Percentiles rank a stretch among this genome's conserved stretches.
These are phyloP conservation scores for Rhinoraja longicauda DNA, from an alignment of 2,797 vertebrate species.

Conservation along the genomic window DNA sequence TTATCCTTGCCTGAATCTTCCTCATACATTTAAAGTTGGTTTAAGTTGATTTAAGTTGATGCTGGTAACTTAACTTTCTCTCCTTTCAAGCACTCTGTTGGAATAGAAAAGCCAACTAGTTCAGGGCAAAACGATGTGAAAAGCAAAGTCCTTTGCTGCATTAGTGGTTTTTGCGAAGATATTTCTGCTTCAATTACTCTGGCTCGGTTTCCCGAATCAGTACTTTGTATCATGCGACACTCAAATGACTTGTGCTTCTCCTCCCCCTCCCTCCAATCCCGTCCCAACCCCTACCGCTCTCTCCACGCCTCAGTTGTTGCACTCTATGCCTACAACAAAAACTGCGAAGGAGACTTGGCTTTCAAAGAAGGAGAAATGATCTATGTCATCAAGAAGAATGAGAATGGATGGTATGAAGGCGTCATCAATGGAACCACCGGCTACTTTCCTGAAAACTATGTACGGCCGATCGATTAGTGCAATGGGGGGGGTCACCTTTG, in stretches of 20 bases:
- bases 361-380: conserved; percentile 55
- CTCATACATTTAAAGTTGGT: not conserved
- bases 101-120: not conserved
- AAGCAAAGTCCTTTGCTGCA: not conserved
- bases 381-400: conserved; percentile 53
- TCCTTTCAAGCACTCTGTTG: not conserved
- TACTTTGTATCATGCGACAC: not conserved
- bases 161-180: not conserved
- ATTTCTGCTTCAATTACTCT: not conserved
- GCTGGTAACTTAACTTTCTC: not conserved
- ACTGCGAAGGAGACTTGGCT: conserved; percentile 52
- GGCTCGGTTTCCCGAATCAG: not conserved
- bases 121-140: not conserved
- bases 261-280: not conserved
- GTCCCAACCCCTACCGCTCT: not conserved
- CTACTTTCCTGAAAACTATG: conserved; percentile 62
- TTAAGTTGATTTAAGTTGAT: too few species aligned
- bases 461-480: conserved; percentile 46
- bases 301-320: conserved; percentile 55
- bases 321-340: conserved; percentile 53
- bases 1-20: not conserved
- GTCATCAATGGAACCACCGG: conserved; percentile 49
- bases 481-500: not conserved
- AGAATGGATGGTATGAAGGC: conserved; percentile 61
- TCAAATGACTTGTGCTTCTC: not conserved